phyloP scores from a whole-genome alignment of 1,140 invertebrate species.

The Planococcus citri region DNA sequence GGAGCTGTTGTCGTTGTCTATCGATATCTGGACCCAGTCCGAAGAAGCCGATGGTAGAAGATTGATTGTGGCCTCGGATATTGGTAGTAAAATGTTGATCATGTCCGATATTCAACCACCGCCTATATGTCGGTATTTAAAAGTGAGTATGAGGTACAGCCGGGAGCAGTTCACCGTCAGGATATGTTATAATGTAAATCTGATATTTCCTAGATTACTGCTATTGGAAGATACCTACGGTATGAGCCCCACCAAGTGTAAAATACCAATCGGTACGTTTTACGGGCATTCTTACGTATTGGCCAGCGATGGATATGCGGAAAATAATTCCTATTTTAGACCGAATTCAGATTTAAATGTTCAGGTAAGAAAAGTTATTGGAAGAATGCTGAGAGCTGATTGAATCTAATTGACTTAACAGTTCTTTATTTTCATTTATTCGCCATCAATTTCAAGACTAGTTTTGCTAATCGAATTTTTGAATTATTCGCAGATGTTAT shows the following conservation, averaged over 20 bases:
- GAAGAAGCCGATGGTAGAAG: slow-evolving; percentile 72
- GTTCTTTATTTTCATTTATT: too few relatives aligned
- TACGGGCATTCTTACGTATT: slow-evolving; percentile 75
- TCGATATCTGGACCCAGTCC: slow-evolving; percentile 76
- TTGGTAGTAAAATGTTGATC: slow-evolving; percentile 65
- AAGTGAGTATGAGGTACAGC: slow-evolving; percentile 43
- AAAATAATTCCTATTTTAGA: slow-evolving; percentile 26
- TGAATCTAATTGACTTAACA: too few relatives aligned
- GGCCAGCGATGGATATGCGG: slow-evolving; percentile 49
- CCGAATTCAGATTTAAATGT: slow-evolving; percentile 10
- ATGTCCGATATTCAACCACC: slow-evolving; percentile 79
- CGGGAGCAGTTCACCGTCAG: too few relatives aligned
- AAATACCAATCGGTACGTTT: slow-evolving; percentile 82
- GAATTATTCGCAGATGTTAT: slow-evolving; percentile 38
- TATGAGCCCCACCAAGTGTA: slow-evolving; percentile 74
- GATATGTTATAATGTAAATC: background rate
- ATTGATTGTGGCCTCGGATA: slow-evolving; percentile 74
- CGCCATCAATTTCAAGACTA: too few relatives aligned
- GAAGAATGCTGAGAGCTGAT: too few relatives aligned
- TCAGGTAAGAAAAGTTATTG: too few relatives aligned
- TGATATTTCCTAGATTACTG: slow-evolving; percentile 48
- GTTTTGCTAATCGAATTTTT: too few relatives aligned
- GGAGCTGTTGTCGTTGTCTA: slow-evolving; percentile 71
- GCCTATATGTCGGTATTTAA: slow-evolving; percentile 74
- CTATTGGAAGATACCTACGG: slow-evolving; percentile 80